Base-by-base conservation (phyloP, 2,113 vertebrate species). In the Phylloscopus trochiloides region DNA sequence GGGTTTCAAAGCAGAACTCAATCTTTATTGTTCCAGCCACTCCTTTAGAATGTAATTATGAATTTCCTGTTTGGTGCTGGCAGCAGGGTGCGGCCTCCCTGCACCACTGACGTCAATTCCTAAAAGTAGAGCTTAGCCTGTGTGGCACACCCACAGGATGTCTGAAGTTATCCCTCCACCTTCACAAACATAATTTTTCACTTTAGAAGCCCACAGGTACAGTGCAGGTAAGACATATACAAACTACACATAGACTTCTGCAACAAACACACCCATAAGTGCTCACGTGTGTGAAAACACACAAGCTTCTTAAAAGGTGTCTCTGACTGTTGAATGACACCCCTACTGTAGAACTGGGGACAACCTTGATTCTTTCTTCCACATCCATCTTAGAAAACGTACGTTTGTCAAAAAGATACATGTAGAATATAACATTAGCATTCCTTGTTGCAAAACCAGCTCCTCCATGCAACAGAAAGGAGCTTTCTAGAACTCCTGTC, bases 11-110 rank as follows among this genome's bases (percentile, higher is more conserved):
- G 89, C 74, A 94, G 81, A 96, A 89, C 31, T 90, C 79, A 73
- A 62, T 38, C 88, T 86, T 92, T 82, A 71, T 79, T 95, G 95
- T 87, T 93, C 88, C 92, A 84, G 87, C 85, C 79, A 86, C 88
- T 97, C 97, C 96, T 90, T 81, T 5, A 32, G 14, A 77, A 59
- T 88, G 74, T 91, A 97, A 98, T 98, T 97, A 97, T 96, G 97
- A 96, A 86, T 77, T 94, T 97, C 98, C 96, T 96, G 94, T 91
- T 94, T 92, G 78, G 91, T 50, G 91, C 70, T 86, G 94, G 87
- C 71, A 91, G 86, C 50, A 93, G 96, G 95, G 97, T 77, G 85
- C 90, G 95, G 97, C 71, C 88, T 92, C 79, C 63, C 74, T 52
- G 32, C 32, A 90, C 73, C 59, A 71, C 62, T 87, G 95, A 96